phyloP scores from a whole-genome alignment of 2,888 invertebrate genomes.

The Rhingia campestris region DNA sequence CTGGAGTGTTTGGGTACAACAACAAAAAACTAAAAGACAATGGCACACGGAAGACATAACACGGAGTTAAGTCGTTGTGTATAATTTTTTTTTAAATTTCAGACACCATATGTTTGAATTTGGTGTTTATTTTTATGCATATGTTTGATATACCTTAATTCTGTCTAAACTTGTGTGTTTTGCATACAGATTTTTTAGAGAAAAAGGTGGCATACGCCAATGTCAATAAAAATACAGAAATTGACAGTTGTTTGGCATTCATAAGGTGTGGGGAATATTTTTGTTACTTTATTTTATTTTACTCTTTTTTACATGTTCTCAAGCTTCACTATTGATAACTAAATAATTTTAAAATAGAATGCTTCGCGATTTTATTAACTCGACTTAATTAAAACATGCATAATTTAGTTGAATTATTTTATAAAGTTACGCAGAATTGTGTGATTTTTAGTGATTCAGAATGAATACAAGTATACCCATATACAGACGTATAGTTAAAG shows the following conservation, averaged over 20 bases:
- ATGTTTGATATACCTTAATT: not conserved
- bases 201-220: conserved; percentile 9
- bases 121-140: conserved; percentile 36
- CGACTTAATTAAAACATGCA: no score
- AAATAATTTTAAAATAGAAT: no score
- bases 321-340: no score
- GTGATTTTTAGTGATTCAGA: no score
- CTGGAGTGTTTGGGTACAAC: not conserved
- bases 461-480: no score
- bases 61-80: conserved; percentile 16
- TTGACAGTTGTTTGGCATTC: not conserved
- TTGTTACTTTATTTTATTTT: no score
- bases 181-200: conserved; percentile 24
- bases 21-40: conserved; percentile 23
- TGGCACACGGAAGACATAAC: conserved; percentile 45
- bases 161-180: not conserved
- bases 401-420: no score
- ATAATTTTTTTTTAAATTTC: conserved; percentile 27
- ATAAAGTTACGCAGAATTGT: no score
- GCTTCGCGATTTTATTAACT: no score
- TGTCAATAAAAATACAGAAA: conserved; percentile 8
- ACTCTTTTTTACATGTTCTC: no score
- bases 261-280: not conserved
- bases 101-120: conserved; percentile 55
- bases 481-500: no score